phyloP scores from a whole-genome alignment of 2,888 invertebrate genomes.

The Troilus luridus region DNA sequence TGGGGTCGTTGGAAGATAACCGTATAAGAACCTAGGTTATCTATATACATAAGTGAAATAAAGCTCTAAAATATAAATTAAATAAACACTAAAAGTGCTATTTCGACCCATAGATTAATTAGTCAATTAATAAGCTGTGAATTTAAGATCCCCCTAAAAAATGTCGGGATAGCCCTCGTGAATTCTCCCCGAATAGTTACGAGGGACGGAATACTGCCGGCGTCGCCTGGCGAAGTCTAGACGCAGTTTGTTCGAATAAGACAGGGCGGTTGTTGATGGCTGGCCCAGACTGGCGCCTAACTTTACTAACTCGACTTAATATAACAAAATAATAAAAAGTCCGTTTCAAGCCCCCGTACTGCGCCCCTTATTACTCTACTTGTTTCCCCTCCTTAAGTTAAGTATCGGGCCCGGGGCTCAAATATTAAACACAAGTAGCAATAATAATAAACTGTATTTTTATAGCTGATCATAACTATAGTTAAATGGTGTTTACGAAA shows the following conservation, averaged over 20 bases:
- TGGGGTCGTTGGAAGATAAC: no score
- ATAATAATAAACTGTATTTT: neutral
- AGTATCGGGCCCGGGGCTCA: neutral
- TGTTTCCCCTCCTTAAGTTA: neutral
- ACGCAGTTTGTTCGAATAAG: conserved; percentile 2
- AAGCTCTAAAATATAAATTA: neutral
- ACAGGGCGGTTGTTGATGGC: conserved; percentile 38
- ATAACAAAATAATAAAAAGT: conserved; percentile 47
- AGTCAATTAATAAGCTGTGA: neutral
- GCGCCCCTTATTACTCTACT: neutral
- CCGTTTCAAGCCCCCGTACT: neutral
- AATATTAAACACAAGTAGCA: neutral
- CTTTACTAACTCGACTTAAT: conserved; percentile 20
- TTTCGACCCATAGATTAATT: neutral
- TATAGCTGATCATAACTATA: neutral
- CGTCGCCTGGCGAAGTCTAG: neutral
- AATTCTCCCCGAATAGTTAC: neutral
- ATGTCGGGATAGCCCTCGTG: neutral
- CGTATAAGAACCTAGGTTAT: no score
- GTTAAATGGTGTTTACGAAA: neutral
- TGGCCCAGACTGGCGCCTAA: conserved; percentile 19
- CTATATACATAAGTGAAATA: neutral
- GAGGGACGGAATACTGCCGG: neutral
- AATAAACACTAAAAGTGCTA: neutral
- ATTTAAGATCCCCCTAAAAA: neutral